Evolutionary conservation across 2,888 invertebrate genomes (phyloP).

Genomic region (Leptopilina drosophilae): DNA sequence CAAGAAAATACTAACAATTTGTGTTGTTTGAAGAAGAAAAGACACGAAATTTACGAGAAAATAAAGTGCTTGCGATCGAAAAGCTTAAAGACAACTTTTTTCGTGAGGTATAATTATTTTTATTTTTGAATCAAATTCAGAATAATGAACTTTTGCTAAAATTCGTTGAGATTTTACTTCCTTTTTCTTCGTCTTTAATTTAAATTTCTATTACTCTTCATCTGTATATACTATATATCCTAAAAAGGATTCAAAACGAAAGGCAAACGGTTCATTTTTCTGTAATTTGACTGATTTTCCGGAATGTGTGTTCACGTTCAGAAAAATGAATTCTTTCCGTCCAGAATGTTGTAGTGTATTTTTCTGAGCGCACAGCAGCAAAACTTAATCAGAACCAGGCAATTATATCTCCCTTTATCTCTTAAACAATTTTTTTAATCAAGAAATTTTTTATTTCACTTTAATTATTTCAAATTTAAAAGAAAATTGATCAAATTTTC

Average conservation of each 20-base stretch:
- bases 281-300: slow-evolving; percentile 14
- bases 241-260: slow-evolving; percentile 6
- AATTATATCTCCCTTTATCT: background rate
- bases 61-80: slow-evolving; percentile 21
- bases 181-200: background rate
- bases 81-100: slow-evolving; percentile 13
- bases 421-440: background rate
- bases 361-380: slow-evolving; percentile 28
- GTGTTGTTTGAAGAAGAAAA: background rate
- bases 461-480: no score
- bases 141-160: slow-evolving; percentile 7
- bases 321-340: slow-evolving; percentile 7
- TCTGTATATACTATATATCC: background rate
- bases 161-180: background rate
- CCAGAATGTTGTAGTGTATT: background rate
- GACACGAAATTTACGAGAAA: background rate
- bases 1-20: background rate
- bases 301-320: slow-evolving; percentile 27
- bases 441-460: background rate
- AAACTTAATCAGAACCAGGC: background rate
- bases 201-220: background rate
- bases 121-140: slow-evolving; percentile 28
- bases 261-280: background rate
- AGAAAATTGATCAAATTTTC: no score
- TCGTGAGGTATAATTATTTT: slow-evolving; percentile 20